These are phyloP conservation scores for Rallus limicola DNA, from an alignment of 2,113 vertebrate genomes.

Conservation along the genomic window DNA sequence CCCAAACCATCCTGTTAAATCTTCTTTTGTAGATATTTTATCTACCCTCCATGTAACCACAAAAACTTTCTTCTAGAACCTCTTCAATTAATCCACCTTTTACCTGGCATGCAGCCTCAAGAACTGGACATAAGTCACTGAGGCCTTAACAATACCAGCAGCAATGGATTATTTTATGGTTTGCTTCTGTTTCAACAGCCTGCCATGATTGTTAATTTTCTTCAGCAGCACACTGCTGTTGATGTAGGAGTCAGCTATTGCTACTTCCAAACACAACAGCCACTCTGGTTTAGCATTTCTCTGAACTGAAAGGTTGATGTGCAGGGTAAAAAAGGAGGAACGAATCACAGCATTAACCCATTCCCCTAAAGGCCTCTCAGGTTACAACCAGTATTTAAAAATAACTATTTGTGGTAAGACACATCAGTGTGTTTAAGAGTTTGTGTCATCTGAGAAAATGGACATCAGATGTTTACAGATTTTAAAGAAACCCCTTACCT, in stretches of 20 bases:
- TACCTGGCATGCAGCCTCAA: not conserved
- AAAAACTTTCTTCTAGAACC: not conserved
- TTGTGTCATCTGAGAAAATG: not conserved
- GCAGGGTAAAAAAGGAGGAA: not conserved
- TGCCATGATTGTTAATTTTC: not conserved
- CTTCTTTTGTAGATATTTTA: not conserved
- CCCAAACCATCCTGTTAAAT: not conserved
- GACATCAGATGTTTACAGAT: not conserved
- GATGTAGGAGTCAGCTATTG: not conserved
- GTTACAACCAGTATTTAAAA: not conserved
- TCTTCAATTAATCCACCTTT: not conserved
- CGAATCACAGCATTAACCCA: not conserved
- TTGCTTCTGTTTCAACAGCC: not conserved
- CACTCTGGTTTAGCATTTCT: not conserved
- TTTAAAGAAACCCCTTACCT: conserved; percentile 76
- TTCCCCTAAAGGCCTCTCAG: not conserved
- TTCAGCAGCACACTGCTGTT: not conserved
- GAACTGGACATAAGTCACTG: not conserved
- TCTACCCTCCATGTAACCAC: not conserved
- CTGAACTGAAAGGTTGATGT: not conserved
- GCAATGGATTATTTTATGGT: not conserved
- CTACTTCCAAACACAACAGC: not conserved
- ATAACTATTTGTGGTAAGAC: not conserved
- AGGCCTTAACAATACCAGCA: not conserved
- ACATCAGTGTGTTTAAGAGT: not conserved